Conservation (phyloP, 2,888 invertebrate species). For the Electrophaes corylata region DNA sequence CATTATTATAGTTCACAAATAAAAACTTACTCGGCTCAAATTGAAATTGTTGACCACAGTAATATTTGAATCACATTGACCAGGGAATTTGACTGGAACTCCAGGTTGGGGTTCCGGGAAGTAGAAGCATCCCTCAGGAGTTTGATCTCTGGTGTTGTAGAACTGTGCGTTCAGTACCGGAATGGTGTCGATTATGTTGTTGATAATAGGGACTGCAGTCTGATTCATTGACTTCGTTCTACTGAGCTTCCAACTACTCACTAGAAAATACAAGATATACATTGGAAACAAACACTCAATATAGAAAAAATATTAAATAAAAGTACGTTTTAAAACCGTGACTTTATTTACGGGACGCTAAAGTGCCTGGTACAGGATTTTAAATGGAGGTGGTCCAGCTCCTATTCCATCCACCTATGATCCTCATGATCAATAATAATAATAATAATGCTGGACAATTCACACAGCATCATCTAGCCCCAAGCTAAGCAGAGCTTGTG, state of each 20-base stretch:
- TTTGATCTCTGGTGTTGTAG: constrained; percentile 48
- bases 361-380: too few species aligned
- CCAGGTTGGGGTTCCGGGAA: constrained; percentile 52
- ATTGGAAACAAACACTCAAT: background rate
- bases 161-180: constrained; percentile 54
- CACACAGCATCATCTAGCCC: too few species aligned
- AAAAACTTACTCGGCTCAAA: constrained; percentile 27
- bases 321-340: too few species aligned
- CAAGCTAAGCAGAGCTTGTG: too few species aligned
- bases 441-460: too few species aligned
- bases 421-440: too few species aligned
- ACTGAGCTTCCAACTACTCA: constrained; percentile 61
- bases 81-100: constrained; percentile 54
- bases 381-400: too few species aligned
- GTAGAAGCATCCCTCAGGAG: constrained; percentile 56
- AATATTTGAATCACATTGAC: constrained; percentile 52
- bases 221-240: constrained; percentile 46
- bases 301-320: background rate
- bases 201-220: constrained; percentile 42
- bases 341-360: too few species aligned
- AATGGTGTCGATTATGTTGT: constrained; percentile 42
- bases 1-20: too few species aligned
- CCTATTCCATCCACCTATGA: too few species aligned
- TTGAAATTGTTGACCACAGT: constrained; percentile 44
- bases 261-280: constrained; percentile 34